Percentiles rank a stretch among this genome's conserved stretches.
phyloP scores from a whole-genome alignment of 2,797 vertebrate species.

The Phoeniculus purpureus region DNA sequence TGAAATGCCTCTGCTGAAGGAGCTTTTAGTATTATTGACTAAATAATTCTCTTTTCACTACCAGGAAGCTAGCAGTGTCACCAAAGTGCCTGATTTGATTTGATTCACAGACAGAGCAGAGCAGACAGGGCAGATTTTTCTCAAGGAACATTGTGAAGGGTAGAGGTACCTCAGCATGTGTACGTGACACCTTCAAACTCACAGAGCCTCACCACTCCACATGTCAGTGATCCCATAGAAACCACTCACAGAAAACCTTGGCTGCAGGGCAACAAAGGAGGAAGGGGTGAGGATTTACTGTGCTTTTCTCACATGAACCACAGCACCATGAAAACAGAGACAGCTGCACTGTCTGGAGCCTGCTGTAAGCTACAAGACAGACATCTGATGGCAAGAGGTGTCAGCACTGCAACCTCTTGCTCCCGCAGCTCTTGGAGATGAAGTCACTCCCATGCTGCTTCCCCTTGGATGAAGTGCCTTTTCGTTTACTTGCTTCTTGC shows the following conservation, averaged over 20 bases:
- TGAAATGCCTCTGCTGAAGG: neutral
- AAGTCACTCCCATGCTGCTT: neutral
- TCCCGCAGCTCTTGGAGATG: neutral
- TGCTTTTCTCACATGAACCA: neutral
- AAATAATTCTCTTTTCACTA: neutral
- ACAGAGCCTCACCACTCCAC: neutral
- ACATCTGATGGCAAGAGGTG: neutral
- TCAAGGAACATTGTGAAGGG: neutral
- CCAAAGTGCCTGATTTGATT: neutral
- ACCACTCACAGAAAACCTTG: neutral
- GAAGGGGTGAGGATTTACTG: accelerated
- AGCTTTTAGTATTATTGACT: neutral
- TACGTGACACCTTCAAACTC: neutral
- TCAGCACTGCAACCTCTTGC: neutral
- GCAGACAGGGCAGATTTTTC: neutral
- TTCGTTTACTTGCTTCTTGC: neutral
- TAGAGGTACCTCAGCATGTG: neutral
- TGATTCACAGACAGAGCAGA: neutral
- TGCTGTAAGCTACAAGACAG: neutral
- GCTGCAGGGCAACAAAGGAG: neutral
- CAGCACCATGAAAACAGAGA: neutral
- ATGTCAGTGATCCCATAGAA: neutral
- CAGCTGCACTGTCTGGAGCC: neutral
- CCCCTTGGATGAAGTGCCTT: neutral
- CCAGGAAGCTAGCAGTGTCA: neutral